Conservation (phyloP, 2,113 vertebrate genomes). For the Actenoides hombroni region DNA sequence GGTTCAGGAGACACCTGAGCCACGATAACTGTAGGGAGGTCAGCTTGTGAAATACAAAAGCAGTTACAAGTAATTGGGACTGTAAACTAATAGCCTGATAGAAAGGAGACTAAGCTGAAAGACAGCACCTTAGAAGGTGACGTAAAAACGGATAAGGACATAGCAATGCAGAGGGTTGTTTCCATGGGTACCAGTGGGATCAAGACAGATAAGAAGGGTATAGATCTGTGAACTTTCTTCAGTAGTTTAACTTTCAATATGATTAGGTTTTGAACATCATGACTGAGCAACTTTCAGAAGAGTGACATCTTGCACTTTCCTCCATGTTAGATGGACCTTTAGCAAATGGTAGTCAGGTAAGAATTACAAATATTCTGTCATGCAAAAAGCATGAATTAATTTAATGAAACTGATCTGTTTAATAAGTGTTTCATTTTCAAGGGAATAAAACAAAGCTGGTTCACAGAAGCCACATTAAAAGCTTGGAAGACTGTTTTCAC, state of each 20-base stretch:
- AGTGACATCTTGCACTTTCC: neutral
- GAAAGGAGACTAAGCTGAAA: neutral
- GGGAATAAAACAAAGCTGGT: neutral
- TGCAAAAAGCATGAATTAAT: neutral
- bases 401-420: neutral
- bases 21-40: rapidly evolving
- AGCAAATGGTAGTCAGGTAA: neutral
- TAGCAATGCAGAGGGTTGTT: neutral
- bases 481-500: neutral
- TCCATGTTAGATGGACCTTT: neutral
- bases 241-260: neutral
- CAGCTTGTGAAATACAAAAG: neutral
- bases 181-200: neutral
- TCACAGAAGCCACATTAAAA: neutral
- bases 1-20: neutral
- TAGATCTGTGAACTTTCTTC: neutral
- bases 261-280: neutral
- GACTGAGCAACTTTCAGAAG: neutral
- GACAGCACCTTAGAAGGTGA: neutral
- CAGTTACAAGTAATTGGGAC: neutral
- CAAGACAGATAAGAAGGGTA: neutral
- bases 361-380: neutral
- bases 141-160: neutral
- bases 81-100: neutral
- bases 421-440: neutral